Base-by-base conservation (phyloP, 2,888 invertebrate genomes). In the Andrena bucephala region DNA sequence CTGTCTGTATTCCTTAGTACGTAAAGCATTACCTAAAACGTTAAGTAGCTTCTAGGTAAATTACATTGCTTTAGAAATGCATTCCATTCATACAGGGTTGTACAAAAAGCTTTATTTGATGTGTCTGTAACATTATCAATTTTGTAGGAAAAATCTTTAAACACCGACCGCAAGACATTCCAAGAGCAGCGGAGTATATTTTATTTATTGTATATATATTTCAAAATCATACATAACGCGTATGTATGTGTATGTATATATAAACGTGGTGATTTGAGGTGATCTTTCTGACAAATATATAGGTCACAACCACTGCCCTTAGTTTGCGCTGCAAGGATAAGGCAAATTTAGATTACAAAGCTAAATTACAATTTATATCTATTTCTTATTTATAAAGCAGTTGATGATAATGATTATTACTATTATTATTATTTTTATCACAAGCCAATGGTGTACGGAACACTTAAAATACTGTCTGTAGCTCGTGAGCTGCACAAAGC, bases 361-460 rank as follows among this genome's bases (percentile, higher is more conserved):
- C 83, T 89, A 85, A 87, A 81, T 86, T 86, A 89, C 80, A 87
- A 68, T 83, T 84, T 85, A 83, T 77, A 80, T 67, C 83, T 87
- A 80, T 75, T 65, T 73, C 80, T 87, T 89, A 90, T 75, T 84
- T 89, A 77, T 87, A 86, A 86, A 74, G 85, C 83, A 83, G 81
- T 86, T 77, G 75, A 86, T 77, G 71, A 52, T 70, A 65, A 74
- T 81, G 60, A 67, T 79, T 77, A 85, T 82, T 65, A 81, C 78
- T 77, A 82, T 57, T 42, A 42, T 77, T 80, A 88, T 87, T 84
- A 83, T 69, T 84, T 84, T 81, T 88, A 91, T 92, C 92, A 91
- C 91, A 91, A 92, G 90, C 91, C 89, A 89, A 90, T 90, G 85
- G 86, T 88, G 89, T 89, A 84, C 83, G 82, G 90, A 89, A 90